Conservation (phyloP, 2,113 vertebrate genomes). For the Cephalopholis sonnerati region DNA sequence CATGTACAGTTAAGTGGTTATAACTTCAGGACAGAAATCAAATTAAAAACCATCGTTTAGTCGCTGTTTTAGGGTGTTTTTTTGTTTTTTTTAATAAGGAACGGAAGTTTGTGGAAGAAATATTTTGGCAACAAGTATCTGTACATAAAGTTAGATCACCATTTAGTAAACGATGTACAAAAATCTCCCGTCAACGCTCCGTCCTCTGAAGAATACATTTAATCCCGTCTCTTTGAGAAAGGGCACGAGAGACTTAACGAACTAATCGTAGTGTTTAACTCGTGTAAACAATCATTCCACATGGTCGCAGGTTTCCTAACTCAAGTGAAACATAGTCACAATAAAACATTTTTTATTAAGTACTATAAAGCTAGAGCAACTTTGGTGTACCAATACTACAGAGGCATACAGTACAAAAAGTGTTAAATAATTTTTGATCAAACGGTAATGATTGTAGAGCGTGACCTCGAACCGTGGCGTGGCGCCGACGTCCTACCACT, state of each 20-base stretch:
- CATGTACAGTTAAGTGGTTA: background rate
- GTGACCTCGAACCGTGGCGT: constrained; percentile 75
- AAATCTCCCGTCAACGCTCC: constrained; percentile 23
- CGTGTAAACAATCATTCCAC: constrained; percentile 80
- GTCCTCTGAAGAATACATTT: background rate
- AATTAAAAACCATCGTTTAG: background rate
- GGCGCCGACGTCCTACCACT: constrained; percentile 86
- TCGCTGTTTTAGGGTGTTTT: background rate
- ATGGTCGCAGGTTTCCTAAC: constrained; percentile 60
- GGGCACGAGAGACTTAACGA: constrained; percentile 1
- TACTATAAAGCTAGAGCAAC: constrained; percentile 80
- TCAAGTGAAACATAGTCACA: constrained; percentile 61
- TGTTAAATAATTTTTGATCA: constrained; percentile 72
- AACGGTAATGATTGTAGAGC: constrained; percentile 73
- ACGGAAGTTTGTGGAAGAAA: constrained; percentile 10
- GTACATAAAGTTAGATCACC: constrained; percentile 56
- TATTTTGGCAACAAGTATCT: constrained; percentile 70
- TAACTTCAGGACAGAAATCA: background rate
- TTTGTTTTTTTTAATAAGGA: background rate
- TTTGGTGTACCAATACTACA: constrained; percentile 85
- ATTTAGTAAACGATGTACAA: constrained; percentile 46
- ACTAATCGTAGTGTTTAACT: constrained; percentile 54
- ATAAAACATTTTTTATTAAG: constrained; percentile 62
- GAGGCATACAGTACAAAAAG: constrained; percentile 76
- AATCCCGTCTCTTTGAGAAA: constrained; percentile 22